Conservation (phyloP, 2,113 vertebrate genomes). For the Chionodraco myersi region DNA sequence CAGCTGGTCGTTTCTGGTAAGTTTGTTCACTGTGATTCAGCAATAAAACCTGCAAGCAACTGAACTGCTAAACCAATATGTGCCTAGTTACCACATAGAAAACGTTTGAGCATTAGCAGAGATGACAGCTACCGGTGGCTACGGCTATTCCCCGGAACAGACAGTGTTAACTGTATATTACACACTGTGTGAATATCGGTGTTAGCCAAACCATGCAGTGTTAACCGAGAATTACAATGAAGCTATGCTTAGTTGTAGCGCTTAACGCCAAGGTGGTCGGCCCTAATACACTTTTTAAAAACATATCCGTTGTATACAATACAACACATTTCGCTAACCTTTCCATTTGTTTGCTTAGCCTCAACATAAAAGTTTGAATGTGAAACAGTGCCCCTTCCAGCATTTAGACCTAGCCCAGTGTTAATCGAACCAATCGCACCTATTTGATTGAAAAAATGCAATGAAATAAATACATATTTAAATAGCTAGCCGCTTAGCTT, state of each 20-base stretch:
- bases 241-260: neutral
- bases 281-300: neutral
- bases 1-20: slow-evolving; percentile 48
- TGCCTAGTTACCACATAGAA: accelerated
- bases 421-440: neutral
- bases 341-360: neutral
- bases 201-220: slow-evolving; percentile 4
- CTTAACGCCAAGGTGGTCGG: too few species aligned
- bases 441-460: slow-evolving; percentile 4
- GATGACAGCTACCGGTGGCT: slow-evolving; percentile 71
- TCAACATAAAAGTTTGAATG: slow-evolving; percentile 42
- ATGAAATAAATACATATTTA: accelerated
- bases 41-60: accelerated
- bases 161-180: neutral
- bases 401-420: slow-evolving; percentile 54
- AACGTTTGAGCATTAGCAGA: neutral
- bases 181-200: neutral
- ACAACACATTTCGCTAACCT: accelerated
- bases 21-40: neutral
- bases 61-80: accelerated
- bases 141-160: slow-evolving; percentile 63
- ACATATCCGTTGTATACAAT: accelerated
- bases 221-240: neutral
- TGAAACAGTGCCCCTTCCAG: slow-evolving; percentile 44
- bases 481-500: too few species aligned